phyloP scores from a whole-genome alignment of 2,797 vertebrate species.

The Molossus molossus region DNA sequence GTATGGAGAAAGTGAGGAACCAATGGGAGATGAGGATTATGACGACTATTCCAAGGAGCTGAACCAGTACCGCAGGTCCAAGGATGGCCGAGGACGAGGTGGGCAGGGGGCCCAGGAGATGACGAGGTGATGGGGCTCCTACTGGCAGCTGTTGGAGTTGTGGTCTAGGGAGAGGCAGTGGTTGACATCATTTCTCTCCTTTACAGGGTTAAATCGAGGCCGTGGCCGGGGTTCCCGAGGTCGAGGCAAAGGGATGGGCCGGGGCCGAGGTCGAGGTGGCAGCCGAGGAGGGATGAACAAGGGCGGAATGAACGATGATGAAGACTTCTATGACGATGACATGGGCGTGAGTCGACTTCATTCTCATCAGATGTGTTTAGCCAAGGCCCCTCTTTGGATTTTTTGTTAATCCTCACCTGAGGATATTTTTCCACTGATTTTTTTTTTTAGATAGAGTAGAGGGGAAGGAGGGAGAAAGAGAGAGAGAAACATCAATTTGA shows the following conservation, averaged over 20 bases:
- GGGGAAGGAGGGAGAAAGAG: no score
- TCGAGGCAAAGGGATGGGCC: conserved; percentile 89
- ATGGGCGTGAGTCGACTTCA: conserved; percentile 90
- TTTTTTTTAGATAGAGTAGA: no score
- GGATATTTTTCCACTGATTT: no score
- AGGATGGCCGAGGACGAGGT: conserved; percentile 93
- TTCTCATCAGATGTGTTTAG: background rate
- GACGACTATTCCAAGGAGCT: conserved; percentile 96
- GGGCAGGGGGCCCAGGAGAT: background rate
- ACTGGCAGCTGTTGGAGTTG: rapidly evolving
- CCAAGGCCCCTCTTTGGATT: background rate
- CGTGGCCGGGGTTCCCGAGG: conserved; percentile 90
- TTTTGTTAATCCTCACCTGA: no score
- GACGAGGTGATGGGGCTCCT: rapidly evolving
- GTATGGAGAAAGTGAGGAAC: conserved; percentile 94
- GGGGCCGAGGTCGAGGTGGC: conserved; percentile 89
- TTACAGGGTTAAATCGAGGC: conserved; percentile 90
- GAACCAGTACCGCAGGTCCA: conserved; percentile 94
- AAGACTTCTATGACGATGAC: conserved; percentile 96
- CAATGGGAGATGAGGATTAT: conserved; percentile 94
- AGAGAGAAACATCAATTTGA: no score
- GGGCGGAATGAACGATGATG: conserved; percentile 93
- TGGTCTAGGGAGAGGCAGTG: no score
- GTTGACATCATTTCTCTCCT: rapidly evolving
- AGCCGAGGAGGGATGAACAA: conserved; percentile 89